phyloP scores from a whole-genome alignment of 2,113 vertebrate species.

The Ia io region DNA sequence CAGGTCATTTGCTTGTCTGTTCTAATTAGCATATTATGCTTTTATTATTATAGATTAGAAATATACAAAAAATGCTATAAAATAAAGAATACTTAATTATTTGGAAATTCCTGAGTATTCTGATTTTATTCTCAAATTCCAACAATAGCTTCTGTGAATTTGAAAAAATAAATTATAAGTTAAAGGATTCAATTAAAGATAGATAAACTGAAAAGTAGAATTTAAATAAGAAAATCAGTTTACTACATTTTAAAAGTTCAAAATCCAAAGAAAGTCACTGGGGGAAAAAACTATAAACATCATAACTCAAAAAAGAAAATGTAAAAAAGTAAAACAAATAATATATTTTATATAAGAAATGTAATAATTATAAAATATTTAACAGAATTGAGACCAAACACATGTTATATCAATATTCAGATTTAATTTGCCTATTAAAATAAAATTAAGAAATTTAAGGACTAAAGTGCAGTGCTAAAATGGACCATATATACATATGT shows the following conservation, averaged over 20 bases:
- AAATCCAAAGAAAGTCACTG: background rate
- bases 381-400: background rate
- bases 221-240: background rate
- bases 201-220: background rate
- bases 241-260: background rate
- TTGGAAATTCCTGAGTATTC: background rate
- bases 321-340: background rate
- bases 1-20: no score
- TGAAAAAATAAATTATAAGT: background rate
- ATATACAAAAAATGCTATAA: background rate
- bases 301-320: background rate
- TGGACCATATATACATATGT: background rate
- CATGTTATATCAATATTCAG: background rate
- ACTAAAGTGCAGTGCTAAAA: background rate
- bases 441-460: background rate
- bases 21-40: no score
- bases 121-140: background rate
- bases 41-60: background rate
- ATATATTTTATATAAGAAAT: background rate
- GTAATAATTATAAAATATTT: background rate
- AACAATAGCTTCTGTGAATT: background rate
- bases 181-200: background rate
- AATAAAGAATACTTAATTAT: background rate
- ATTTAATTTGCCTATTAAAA: background rate
- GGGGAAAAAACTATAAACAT: background rate